Evolutionary conservation across 2,888 invertebrate genomes (phyloP), one percentile per base, ranked within the genome.

Genomic region (Drosophila demipolita): DNA sequence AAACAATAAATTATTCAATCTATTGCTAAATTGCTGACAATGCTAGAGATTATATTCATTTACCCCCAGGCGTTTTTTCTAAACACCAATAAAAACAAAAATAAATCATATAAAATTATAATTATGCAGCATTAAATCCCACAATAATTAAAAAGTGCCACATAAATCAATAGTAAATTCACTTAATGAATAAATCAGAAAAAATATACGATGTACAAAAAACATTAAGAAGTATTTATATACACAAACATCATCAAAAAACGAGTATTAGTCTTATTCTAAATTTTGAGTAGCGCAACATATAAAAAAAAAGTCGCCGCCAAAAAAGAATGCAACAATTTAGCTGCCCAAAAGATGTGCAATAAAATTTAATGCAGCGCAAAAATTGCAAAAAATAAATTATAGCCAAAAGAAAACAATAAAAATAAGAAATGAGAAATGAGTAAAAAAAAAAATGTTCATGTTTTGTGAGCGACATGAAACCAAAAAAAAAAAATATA

Each of bases 401-500:
- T 45, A 45, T 1, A 45, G 15, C 45, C 17, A 42, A 53, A 62
- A 45, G 42, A 45, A 40, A 72, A 57, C 26, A 64, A 58, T 35
- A 40, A 63, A 58, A 35, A 35, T 59, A 36, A 45, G 62, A 60
- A 57, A 42, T 73, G 73, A 66, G 26, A 26, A 26, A 35, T 26
- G 36, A 53, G n/a, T 29, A 26, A 29, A 58, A 36, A 36, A 38
- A 72, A 57, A 71, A 67, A 61, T 66, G 45, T 70, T 81, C 67
- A 72, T 80, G 79, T 82, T 72, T 75, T 81, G 74, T 74, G 72
- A 69, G 69, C 75, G 62, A 66, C 58, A 75, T 38, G 53, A 64
- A 73, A 59, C 59, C 3, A 15, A 66, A 49, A 62, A 45, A 49
- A 38, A 67, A 72, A 69, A 32, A 82, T 87, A 83, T 75, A 85